These are phyloP conservation scores for Bubo blakistoni DNA, from an alignment of 2,113 vertebrate species.

Conservation along the genomic window DNA sequence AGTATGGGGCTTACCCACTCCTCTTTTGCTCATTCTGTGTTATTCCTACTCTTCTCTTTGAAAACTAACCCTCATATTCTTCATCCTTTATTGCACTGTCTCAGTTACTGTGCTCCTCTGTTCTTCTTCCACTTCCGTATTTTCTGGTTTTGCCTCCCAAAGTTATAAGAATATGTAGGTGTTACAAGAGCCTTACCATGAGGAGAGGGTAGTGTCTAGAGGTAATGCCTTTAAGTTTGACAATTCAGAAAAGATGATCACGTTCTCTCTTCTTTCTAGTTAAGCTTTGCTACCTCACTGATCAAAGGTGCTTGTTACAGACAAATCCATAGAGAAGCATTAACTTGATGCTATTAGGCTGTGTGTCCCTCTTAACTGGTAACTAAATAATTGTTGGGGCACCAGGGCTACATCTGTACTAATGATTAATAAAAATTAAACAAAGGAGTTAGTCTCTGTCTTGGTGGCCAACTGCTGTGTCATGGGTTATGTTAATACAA, in stretches of 20 bases:
- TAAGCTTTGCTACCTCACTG: background rate
- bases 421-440: background rate
- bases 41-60: background rate
- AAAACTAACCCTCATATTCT: background rate
- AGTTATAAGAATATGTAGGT: background rate
- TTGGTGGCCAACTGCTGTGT: background rate
- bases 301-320: background rate
- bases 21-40: background rate
- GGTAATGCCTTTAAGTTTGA: background rate
- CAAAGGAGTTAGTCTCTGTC: background rate
- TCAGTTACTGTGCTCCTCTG: background rate
- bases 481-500: background rate
- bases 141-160: background rate
- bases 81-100: background rate
- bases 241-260: background rate
- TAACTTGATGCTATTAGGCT: background rate
- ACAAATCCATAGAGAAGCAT: background rate
- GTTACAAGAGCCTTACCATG: background rate
- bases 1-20: background rate
- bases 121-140: background rate
- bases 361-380: background rate
- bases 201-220: background rate
- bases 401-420: background rate
- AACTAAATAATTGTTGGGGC: background rate
- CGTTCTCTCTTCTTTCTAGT: background rate